Conservation (phyloP, 2,113 vertebrate genomes). For the Phylloscopus trochiloides region DNA sequence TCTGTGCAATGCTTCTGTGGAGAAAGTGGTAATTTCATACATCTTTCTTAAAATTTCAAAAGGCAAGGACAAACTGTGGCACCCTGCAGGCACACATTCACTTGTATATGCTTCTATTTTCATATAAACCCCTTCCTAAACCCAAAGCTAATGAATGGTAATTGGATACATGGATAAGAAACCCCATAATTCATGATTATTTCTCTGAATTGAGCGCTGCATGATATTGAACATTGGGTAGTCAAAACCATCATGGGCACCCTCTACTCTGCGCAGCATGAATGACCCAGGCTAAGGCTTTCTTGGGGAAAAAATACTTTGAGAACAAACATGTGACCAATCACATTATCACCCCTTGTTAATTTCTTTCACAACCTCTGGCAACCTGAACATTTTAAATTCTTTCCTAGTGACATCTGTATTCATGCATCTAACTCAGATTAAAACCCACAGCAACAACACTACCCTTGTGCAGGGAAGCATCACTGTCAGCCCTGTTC, state of each 20-base stretch:
- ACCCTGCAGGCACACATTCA: neutral
- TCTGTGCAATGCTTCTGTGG: neutral
- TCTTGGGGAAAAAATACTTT: conserved; percentile 30
- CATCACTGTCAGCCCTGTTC: neutral
- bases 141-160: neutral
- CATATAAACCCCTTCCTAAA: neutral
- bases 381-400: conserved; percentile 27
- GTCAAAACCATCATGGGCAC: neutral
- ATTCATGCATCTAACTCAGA: neutral
- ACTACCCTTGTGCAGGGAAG: neutral
- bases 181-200: neutral
- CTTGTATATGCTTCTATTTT: neutral
- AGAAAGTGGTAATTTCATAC: neutral
- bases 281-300: neutral
- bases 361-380: conserved; percentile 48
- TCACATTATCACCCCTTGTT: conserved; percentile 27
- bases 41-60: neutral
- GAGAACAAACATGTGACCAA: conserved; percentile 38
- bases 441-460: neutral
- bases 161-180: neutral
- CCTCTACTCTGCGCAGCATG: neutral
- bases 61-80: neutral
- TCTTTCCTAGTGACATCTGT: conserved; percentile 43
- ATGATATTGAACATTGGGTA: neutral
- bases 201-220: neutral